Base-by-base conservation (phyloP, 2,888 invertebrate species). In the Philhelius pedissequus region DNA sequence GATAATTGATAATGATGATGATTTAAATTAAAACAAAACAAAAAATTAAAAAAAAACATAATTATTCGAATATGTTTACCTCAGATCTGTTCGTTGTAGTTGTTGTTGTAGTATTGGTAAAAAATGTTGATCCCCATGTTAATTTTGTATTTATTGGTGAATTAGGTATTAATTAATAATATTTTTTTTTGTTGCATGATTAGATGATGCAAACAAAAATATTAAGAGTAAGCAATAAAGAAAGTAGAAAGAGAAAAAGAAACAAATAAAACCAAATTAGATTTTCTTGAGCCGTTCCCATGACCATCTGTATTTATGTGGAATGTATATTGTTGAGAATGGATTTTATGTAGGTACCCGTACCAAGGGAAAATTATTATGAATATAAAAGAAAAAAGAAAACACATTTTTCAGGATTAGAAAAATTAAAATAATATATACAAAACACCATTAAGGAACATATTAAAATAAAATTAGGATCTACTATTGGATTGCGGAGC, bases 211-310 rank as follows among this genome's bases (percentile, higher is more conserved):
- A 82, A 62, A 77, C 0, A 30, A 60, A 30, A 60, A 80, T 43
- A 62, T 62, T 62, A 70, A 54, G 43, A 69, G 60, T 60, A 68
- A n/a, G 86, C 86, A 87, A 86, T 87, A 88, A 86, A 88, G 88
- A 89, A 86, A 89, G 79, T 87, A 87, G 88, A 84, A 56, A 56
- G 56, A 68, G 87, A 88, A 87, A 76, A 73, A 74, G 76, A 68
- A 87, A 82, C 77, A 77, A 76, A 56, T 43, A 86, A 64, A 84
- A 84, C 75, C 75, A 86, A 89, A 91, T 92, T 91, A 92, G 90
- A 91, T 91, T 90, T 91, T 89, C 88, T 91, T 91, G 88, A 91
- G 90, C 87, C 89, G 90, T 88, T 91, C 89, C 90, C 91, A 91
- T 87, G 90, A 90, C 90, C 90, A 91, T 88, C 90, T 91, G 89